Conservation (phyloP, 92 coral and sea anemone genomes). For the Actinernus sp. region DNA sequence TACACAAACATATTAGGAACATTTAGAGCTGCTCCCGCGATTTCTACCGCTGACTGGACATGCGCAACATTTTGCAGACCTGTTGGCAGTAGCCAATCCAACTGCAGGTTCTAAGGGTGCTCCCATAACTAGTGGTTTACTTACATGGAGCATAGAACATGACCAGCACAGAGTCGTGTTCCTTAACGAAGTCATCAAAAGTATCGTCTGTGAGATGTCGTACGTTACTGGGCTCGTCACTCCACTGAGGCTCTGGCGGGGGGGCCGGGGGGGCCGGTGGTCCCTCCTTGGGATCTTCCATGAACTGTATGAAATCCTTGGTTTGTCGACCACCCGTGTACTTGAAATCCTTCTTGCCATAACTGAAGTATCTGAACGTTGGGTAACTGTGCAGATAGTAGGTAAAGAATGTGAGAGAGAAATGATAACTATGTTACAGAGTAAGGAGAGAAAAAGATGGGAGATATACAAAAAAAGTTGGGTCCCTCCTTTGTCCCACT, state of each 20-base stretch:
- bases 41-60: too few species aligned
- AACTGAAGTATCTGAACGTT: slow-evolving; percentile 90
- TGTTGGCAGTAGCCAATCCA: not conserved
- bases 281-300: slow-evolving; percentile 95
- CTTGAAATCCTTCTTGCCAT: slow-evolving; percentile 96
- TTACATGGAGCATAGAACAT: slow-evolving; percentile 99
- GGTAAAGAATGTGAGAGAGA: too few species aligned
- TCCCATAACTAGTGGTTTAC: slow-evolving; percentile 28
- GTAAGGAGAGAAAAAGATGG: too few species aligned
- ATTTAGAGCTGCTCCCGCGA: too few species aligned
- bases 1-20: not conserved
- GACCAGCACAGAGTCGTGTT: slow-evolving; percentile 89
- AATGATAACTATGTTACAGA: too few species aligned
- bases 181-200: slow-evolving; percentile 72
- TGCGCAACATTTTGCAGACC: too few species aligned
- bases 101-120: not conserved
- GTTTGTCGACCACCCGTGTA: slow-evolving; percentile 88
- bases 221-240: slow-evolving; percentile 85
- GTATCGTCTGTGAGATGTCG: slow-evolving; percentile 83
- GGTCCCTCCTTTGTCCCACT: too few species aligned
- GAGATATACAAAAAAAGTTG: too few species aligned
- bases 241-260: slow-evolving; percentile 96
- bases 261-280: slow-evolving; percentile 92
- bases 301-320: slow-evolving; percentile 90
- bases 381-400: slow-evolving; percentile 83